These are phyloP conservation scores for Aix galericulata DNA, from an alignment of 2,113 vertebrate genomes.

Conservation along the genomic window DNA sequence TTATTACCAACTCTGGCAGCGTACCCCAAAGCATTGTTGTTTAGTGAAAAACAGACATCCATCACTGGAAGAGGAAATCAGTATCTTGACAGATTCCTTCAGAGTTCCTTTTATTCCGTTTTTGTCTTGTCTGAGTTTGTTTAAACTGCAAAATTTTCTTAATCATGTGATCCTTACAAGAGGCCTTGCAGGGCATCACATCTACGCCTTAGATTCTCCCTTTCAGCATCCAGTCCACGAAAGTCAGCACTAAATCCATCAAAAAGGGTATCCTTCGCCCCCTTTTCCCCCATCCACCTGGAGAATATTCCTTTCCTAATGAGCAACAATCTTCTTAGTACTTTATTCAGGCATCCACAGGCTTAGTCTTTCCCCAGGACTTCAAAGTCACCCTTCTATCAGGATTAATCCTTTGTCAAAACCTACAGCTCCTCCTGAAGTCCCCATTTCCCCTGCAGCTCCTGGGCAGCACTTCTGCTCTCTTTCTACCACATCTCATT, in stretches of 20 bases:
- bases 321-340: neutral
- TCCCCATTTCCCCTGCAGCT: neutral
- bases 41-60: neutral
- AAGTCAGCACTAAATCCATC: neutral
- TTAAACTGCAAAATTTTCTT: neutral
- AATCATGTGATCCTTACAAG: neutral
- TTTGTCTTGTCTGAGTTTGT: neutral
- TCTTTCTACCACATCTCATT: neutral
- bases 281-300: fast-evolving
- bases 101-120: neutral
- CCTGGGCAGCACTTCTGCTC: neutral
- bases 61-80: neutral
- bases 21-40: neutral
- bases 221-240: neutral
- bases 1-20: neutral
- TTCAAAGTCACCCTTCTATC: neutral
- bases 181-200: neutral
- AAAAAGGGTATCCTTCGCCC: neutral
- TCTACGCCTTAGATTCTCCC: neutral
- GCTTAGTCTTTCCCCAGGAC: neutral
- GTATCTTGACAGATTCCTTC: neutral
- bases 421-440: neutral
- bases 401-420: neutral
- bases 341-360: neutral
- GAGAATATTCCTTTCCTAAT: neutral